Conservation (phyloP, 2,888 invertebrate species). For the Eurois occulta region DNA sequence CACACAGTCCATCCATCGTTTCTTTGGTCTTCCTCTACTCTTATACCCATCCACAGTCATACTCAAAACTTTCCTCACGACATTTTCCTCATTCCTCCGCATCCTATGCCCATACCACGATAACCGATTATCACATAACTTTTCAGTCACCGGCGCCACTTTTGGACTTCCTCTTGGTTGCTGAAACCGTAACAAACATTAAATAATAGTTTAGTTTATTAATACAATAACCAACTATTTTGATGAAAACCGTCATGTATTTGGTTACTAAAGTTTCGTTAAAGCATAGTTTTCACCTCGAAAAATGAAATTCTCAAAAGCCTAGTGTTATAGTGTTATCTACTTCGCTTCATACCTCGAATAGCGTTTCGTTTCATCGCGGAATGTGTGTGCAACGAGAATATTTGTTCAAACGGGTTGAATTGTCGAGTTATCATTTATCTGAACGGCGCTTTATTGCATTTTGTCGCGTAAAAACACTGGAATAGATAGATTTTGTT, state of each 20-base stretch:
- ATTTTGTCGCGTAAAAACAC: conserved; percentile 41
- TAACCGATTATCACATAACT: too few species aligned
- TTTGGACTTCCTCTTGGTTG: too few species aligned
- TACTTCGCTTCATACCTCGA: not conserved
- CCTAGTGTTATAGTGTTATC: not conserved
- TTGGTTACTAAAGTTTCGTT: not conserved
- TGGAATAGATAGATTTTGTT: not conserved
- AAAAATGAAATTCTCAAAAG: conserved; percentile 16
- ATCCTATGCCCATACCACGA: too few species aligned
- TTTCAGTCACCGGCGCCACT: too few species aligned
- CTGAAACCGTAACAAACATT: not conserved
- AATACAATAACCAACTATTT: not conserved
- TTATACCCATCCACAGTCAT: too few species aligned
- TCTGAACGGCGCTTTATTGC: conserved; percentile 33
- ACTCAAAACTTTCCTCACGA: too few species aligned
- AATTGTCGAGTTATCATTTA: conserved; percentile 9
- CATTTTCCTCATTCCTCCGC: too few species aligned
- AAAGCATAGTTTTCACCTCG: not conserved
- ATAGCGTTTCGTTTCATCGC: not conserved
- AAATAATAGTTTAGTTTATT: not conserved
- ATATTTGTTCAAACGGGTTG: conserved; percentile 16
- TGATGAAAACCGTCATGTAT: not conserved
- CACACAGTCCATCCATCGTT: too few species aligned
- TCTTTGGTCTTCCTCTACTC: too few species aligned
- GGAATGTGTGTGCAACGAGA: conserved; percentile 26